These are phyloP conservation scores for Cataglyphis livida DNA, from an alignment of 2,888 invertebrate species.

Conservation along the genomic window DNA sequence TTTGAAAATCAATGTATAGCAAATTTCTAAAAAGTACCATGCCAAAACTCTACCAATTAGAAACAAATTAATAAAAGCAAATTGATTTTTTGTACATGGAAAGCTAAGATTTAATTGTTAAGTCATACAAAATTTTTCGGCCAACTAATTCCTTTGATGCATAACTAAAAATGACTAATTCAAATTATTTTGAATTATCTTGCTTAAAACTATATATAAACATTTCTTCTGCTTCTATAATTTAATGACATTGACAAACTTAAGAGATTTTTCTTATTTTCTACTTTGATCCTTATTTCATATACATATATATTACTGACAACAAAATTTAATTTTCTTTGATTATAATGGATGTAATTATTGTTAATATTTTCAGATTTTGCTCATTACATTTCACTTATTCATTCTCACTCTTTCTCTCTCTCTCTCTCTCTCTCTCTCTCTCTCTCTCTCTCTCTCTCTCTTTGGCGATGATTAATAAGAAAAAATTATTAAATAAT, in stretches of 20 bases:
- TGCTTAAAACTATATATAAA: neutral
- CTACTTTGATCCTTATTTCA: neutral
- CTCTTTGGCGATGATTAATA: slow-evolving; percentile 4
- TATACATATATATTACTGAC: neutral
- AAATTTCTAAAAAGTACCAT: slow-evolving; percentile 24
- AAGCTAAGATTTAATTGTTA: neutral
- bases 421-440: too few relatives aligned
- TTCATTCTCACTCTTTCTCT: neutral
- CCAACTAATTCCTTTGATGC: neutral
- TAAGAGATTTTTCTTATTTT: neutral
- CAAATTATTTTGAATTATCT: neutral
- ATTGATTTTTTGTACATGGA: neutral
- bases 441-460: slow-evolving; percentile 1
- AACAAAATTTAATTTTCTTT: slow-evolving; percentile 14
- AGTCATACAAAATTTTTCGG: neutral
- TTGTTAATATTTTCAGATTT: slow-evolving; percentile 3
- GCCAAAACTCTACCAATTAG: neutral
- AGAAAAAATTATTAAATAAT: slow-evolving; percentile 41
- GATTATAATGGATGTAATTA: slow-evolving; percentile 4
- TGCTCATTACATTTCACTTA: neutral
- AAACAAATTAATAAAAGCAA: neutral
- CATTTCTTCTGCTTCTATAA: neutral
- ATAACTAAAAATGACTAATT: neutral
- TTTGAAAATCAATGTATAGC: neutral
- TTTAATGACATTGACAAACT: neutral